phyloP scores from a whole-genome alignment of 2,797 vertebrate species.

The Moxostoma hubbsi region DNA sequence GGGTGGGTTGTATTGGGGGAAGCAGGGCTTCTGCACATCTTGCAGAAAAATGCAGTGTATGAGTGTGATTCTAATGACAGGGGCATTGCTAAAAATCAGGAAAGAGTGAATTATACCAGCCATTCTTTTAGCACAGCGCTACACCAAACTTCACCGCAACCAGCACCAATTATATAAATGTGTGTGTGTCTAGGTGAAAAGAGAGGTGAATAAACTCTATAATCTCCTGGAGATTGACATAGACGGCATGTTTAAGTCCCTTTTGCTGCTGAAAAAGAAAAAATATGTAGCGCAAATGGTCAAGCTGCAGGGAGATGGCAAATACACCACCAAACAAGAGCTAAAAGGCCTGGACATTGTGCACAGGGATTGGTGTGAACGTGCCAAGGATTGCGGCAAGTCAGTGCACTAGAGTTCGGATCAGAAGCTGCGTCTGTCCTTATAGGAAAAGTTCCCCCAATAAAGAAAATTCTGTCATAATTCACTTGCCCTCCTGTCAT shows the following conservation, averaged over 20 bases:
- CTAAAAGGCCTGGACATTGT: constrained; percentile 97
- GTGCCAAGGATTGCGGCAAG: constrained; percentile 96
- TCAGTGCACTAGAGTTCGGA: constrained; percentile 72
- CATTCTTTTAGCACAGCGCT: neutral
- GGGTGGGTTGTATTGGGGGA: neutral
- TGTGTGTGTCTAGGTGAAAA: constrained; percentile 83
- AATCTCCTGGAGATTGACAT: constrained; percentile 97
- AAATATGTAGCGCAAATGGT: constrained; percentile 94
- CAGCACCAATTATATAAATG: neutral
- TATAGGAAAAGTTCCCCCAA: neutral
- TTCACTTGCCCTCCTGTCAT: too few relatives aligned
- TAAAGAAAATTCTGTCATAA: too few relatives aligned
- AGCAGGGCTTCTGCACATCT: neutral
- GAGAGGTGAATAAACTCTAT: constrained; percentile 95
- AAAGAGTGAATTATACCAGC: constrained; percentile 5
- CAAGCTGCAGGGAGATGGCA: constrained; percentile 87
- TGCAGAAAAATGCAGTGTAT: neutral
- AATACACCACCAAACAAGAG: constrained; percentile 90
- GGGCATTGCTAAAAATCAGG: constrained; percentile 9
- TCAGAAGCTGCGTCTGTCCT: neutral
- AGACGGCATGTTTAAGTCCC: constrained; percentile 94
- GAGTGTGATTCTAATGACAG: constrained; percentile 17
- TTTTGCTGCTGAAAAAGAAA: constrained; percentile 96
- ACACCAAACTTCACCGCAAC: constrained; percentile 1
- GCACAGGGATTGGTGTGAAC: constrained; percentile 96